Base-by-base conservation (phyloP, 2,888 invertebrate genomes). In the Pyrrhia umbra region DNA sequence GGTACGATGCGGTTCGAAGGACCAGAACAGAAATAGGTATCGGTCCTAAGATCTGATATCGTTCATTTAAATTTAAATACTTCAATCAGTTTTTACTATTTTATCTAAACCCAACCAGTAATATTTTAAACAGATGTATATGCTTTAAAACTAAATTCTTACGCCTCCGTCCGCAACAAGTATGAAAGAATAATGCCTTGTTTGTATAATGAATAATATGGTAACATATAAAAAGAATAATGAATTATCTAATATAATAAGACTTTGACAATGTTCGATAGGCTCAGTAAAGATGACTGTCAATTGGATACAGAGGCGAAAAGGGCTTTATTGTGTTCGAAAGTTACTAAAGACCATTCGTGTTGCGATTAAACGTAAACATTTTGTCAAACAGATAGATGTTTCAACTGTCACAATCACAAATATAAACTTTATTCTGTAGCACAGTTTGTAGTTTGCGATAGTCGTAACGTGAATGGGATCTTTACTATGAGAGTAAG, bases 241-340 rank as follows among this genome's bases (percentile, higher is more conserved):
- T 91, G 90, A 92, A 92, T 92, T 92, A 89, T 92, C 90, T 93
- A 92, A 90, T 92, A 89, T 91, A 88, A 82, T 92, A 92, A 93
- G 91, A 91, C 81, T 92, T 79, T 92, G 93, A 92, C 91, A 89
- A 88, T 87, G 91, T 88, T 89, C 86, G 88, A 82, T 86, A 86
- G 88, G 87, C 88, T 85, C 87, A 83, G 87, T 82, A 84, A 83
- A 85, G 82, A 80, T 81, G 80, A 86, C 87, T 86, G 91, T 92
- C 92, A 91, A 92, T 92, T 93, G 91, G 87, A 87, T 84, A 76
- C 71, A 70, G 57, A 83, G 74, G 87, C 86, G 88, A 71, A 81
- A 80, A 85, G 89, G 89, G 89, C 88, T 92, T 90, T 90, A 88
- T 88, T 80, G 78, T 80, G 82, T 70, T 61, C n/a, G 59, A 68